phyloP scores from a whole-genome alignment of 1,140 invertebrate genomes.

The Triops cancriformis region DNA sequence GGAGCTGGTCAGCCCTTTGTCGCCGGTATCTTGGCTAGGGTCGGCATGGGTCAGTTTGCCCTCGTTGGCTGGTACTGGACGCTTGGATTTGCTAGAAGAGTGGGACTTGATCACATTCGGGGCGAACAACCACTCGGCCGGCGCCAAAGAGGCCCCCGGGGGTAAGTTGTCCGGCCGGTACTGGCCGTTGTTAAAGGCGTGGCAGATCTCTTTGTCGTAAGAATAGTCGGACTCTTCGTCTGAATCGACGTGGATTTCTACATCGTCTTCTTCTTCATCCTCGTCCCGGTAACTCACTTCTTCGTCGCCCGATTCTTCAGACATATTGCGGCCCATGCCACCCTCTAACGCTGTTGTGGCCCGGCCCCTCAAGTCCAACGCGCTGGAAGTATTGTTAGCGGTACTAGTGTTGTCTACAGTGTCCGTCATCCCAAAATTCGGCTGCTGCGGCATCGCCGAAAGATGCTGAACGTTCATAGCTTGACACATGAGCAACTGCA shows the following conservation, averaged over 20 bases:
- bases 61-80: not conserved
- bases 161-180: not conserved
- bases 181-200: not conserved
- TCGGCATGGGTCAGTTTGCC: not conserved
- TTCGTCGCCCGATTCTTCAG: constrained; percentile 11
- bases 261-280: constrained; percentile 17
- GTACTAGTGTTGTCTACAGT: not conserved
- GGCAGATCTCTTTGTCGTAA: not conserved
- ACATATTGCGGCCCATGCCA: not conserved
- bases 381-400: not conserved
- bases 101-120: not conserved
- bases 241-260: constrained; percentile 35
- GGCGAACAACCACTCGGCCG: constrained; percentile 17
- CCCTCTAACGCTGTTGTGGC: not conserved
- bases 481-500: constrained; percentile 13
- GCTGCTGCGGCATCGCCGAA: not conserved
- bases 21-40: not conserved
- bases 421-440: not conserved
- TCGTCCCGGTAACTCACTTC: constrained; percentile 26
- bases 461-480: not conserved
- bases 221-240: constrained; percentile 31
- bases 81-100: not conserved
- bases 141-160: not conserved
- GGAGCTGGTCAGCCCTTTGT: not conserved
- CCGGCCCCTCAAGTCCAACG: constrained; percentile 1